Conservation (phyloP, 2,888 invertebrate genomes). For the Thereva nobilitata region DNA sequence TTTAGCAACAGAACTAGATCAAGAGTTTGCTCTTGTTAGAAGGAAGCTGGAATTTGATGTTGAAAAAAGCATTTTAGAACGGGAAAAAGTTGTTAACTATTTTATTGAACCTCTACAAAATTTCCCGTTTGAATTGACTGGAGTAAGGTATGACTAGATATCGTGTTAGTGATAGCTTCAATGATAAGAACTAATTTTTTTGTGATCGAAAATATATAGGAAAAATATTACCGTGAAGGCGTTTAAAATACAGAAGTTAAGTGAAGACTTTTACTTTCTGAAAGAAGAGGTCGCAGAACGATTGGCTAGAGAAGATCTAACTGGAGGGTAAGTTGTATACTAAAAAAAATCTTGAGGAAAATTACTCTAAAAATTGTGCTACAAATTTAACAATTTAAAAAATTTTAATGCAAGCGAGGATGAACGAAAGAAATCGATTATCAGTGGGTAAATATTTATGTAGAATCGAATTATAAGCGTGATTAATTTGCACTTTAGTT, state of each 20-base stretch:
- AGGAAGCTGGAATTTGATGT: slow-evolving; percentile 71
- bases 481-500: too few relatives aligned
- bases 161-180: background rate
- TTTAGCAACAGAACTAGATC: slow-evolving; percentile 64
- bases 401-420: slow-evolving; percentile 35
- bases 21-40: slow-evolving; percentile 66
- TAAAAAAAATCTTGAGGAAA: background rate
- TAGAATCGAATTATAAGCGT: too few relatives aligned
- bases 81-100: slow-evolving; percentile 67
- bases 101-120: slow-evolving; percentile 70
- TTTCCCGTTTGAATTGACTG: slow-evolving; percentile 65
- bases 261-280: slow-evolving; percentile 59
- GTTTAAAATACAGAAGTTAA: slow-evolving; percentile 67
- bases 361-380: background rate
- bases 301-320: background rate
- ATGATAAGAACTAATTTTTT: background rate
- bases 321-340: background rate
- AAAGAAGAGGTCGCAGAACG: background rate
- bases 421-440: slow-evolving; percentile 32
- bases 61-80: slow-evolving; percentile 68
- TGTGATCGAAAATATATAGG: slow-evolving; percentile 43
- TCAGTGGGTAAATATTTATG: slow-evolving; percentile 24
- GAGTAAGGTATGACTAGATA: slow-evolving; percentile 59
- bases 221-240: slow-evolving; percentile 60
- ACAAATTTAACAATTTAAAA: background rate